phyloP scores from a whole-genome alignment of 2,113 vertebrate genomes.

The Gadus macrocephalus region DNA sequence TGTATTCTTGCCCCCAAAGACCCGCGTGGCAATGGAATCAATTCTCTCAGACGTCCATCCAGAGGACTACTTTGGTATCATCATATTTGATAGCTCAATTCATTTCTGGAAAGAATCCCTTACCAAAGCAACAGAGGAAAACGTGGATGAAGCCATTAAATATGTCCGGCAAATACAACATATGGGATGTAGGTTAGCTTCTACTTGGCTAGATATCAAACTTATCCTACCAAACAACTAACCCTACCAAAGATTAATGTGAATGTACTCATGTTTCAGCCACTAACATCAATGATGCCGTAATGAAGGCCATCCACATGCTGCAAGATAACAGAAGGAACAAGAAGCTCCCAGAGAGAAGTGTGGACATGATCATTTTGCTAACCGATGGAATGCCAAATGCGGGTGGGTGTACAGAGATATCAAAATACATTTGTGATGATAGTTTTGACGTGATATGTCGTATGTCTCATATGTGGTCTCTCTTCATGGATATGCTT shows the following conservation, averaged over 20 bases:
- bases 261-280: constrained; percentile 5
- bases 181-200: constrained; percentile 7
- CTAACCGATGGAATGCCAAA: constrained; percentile 72
- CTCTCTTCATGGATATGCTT: not conserved
- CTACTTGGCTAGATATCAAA: not conserved
- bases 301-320: too few species aligned
- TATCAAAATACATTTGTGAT: not conserved
- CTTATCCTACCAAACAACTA: not conserved
- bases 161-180: not conserved
- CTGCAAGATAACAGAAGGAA: too few species aligned
- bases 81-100: not conserved
- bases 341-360: too few species aligned
- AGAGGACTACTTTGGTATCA: constrained; percentile 65
- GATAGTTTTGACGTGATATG: not conserved
- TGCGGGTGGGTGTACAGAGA: constrained; percentile 8
- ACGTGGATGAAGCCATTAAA: constrained; percentile 31
- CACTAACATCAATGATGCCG: too few species aligned
- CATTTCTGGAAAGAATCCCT: constrained; percentile 38
- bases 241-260: not conserved
- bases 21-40: constrained; percentile 56
- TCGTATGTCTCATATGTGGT: too few species aligned
- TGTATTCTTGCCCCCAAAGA: constrained; percentile 46
- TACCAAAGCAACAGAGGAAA: constrained; percentile 54
- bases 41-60: constrained; percentile 66
- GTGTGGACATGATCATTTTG: constrained; percentile 66